Evolutionary conservation across 2,888 invertebrate genomes (phyloP), one percentile per base, ranked within the genome.

Genomic region (Heteromurus nitidus): DNA sequence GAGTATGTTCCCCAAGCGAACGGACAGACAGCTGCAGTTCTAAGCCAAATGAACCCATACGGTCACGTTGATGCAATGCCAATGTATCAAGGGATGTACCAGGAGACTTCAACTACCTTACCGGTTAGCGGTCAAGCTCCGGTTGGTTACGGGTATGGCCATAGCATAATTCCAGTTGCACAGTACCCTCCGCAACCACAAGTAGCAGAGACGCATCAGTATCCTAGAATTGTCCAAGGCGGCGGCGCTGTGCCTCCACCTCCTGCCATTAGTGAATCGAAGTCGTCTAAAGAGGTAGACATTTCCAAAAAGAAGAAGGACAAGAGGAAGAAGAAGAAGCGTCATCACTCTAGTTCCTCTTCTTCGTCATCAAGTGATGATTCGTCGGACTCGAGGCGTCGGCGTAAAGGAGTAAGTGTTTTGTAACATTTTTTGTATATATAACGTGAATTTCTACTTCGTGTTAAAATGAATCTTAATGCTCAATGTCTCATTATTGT

Each of bases 361-460:
- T 86, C 86, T 1, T 86, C 86, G 0, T 86, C 86, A 2, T 87
- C 87, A 1, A 86, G 86, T 20, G 84, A 84, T 24, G 84, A 85
- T 11, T 83, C 83, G 26, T 84, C 85, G 1, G 85, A 79, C 28
- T 72, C 74, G 7, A 72, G 83, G 24, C 70, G 69, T 3, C 84
- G 80, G 26, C 72, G 84, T 13, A 86, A 84, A 67, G n/a, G n/a
- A n/a, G n/a, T n/a, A n/a, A n/a, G n/a, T n/a, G n/a, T n/a, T n/a
- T n/a, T n/a, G n/a, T n/a, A n/a, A n/a, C 36, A 36, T 36, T 13
- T 36, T 36, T 36, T n/a, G n/a, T n/a, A n/a, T n/a, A n/a, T n/a
- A n/a, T n/a, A n/a, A n/a, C n/a, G n/a, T n/a, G 7, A 36, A 36
- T 36, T 36, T 36, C 36, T 36, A 5, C 5, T 36, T 36, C 7